phyloP scores from a whole-genome alignment of 1,140 invertebrate species.

The Paraescarpia echinospica region DNA sequence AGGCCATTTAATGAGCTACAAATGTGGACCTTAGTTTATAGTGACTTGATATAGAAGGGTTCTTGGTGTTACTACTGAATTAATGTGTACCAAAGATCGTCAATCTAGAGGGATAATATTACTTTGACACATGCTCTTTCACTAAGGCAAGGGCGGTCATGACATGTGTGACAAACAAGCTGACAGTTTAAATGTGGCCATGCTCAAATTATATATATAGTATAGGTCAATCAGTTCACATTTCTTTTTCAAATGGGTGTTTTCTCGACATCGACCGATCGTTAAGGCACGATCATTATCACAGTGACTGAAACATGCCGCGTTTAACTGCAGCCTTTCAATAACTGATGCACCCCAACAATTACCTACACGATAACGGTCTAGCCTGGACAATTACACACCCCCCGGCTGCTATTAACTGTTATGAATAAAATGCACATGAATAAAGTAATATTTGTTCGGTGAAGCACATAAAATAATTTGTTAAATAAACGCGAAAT shows the following conservation, averaged over 20 bases:
- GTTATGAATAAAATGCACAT: background rate
- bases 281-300: background rate
- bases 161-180: background rate
- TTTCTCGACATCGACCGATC: background rate
- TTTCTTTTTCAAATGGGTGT: slow-evolving; percentile 1
- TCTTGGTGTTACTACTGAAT: background rate
- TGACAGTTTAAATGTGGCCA: background rate
- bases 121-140: background rate
- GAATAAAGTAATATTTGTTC: background rate
- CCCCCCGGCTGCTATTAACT: background rate
- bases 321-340: background rate
- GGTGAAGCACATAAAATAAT: background rate
- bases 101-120: background rate
- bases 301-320: background rate
- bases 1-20: background rate
- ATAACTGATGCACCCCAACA: background rate
- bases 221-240: background rate
- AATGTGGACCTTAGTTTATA: background rate
- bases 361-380: background rate
- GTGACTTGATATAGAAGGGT: background rate
- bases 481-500: background rate
- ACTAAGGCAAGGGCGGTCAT: background rate
- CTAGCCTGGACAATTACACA: background rate
- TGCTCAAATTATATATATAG: background rate
- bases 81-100: background rate